Evolutionary conservation across 92 coral and sea anemone genomes (phyloP), one percentile per base, ranked within the genome.

Genomic region (Parazoanthus atlanticus): DNA sequence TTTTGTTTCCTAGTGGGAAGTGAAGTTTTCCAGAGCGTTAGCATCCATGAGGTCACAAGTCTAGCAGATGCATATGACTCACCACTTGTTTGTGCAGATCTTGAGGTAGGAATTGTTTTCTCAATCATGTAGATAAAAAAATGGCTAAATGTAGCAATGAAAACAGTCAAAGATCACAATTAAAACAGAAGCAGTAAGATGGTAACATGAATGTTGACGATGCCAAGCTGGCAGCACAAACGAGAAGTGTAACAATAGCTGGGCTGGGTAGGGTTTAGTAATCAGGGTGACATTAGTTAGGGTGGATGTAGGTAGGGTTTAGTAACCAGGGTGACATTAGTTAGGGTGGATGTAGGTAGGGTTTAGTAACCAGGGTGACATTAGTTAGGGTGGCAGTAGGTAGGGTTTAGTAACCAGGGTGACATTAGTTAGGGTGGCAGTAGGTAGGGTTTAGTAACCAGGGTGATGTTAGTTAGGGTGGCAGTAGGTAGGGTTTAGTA

Each of bases 51-150:
- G 34, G 95, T 96, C 12, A 93, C 91, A 67, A 80, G 91, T 71
- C 91, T 96, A 33, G 94, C 95, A n/a, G 95, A 94, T 74, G 89
- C 92, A 52, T 93, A 90, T 67, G 93, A 96, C 80, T 95, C 96
- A 54, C 93, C 98, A 58, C 86, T 96, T 76, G 86, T 95, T 66
- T 95, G 94, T 91, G 96, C 96, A 49, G 95, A 95, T 77, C 84
- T 96, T 61, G 92, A 94, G 90, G 99, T 96, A 92, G 79, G 89
- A 46, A 41, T 12, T 56, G 19, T 19, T 28, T 74, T 86, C 7
- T 49, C 10, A 30, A 32, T 41, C 25, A 47, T 15, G 36, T 43
- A 1, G 6, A 25, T 15, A 21, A 23, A 8, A n/a, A 7, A 56
- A 36, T 17, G 31, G 10, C 30, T 52, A 49, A 32, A 3, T 46